Evolutionary conservation across 2,113 vertebrate genomes (phyloP), one percentile per base, ranked within the genome.

Genomic region (Pygathrix nemaeus): DNA sequence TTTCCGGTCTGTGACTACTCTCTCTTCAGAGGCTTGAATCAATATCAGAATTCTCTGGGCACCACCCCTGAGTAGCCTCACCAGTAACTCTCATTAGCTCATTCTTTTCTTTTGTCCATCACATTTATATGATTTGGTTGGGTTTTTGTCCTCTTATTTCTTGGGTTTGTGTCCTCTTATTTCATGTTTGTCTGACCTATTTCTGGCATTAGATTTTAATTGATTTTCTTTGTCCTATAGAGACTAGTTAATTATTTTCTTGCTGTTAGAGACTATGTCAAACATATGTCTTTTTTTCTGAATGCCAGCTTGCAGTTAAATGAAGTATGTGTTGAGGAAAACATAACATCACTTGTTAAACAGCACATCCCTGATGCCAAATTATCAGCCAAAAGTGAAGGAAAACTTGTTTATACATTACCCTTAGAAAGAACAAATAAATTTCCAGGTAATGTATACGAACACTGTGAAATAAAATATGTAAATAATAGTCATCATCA

Each of bases 381-480:
- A 96, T 73, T 99, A 98, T 98, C 99, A 48, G 97, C 98, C 76
- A 98, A 98, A 66, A 99, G 99, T 8, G 98, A 99, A 95, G 98
- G 98, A 1, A 99, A 99, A 97, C 97, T 99, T 35, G 99, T 98
- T 0, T 99, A 99, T 97, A 99, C 98, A 0, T 97, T 99, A 93
- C 99, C 99, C 3, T 99, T 99, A 66, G 99, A 99, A 96, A 99
- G 97, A 98, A 98, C 99, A 98, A 98, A 98, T 96, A 98, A 98
- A 0, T 99, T 99, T 97, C 97, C 99, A 98, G 99, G 99, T 99
- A 93, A 70, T 70, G n/a, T 88, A 40, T 2, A 30, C n/a, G 18
- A 35, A 18, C 11, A 30, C 32, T 9, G 55, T 13, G 25, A 86
- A 92, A 82, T 73, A 5, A 91, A 76, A 82, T 89, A 16, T 16